These are phyloP conservation scores for Craniophora ligustri DNA, from an alignment of 2,888 invertebrate species.

Conservation along the genomic window DNA sequence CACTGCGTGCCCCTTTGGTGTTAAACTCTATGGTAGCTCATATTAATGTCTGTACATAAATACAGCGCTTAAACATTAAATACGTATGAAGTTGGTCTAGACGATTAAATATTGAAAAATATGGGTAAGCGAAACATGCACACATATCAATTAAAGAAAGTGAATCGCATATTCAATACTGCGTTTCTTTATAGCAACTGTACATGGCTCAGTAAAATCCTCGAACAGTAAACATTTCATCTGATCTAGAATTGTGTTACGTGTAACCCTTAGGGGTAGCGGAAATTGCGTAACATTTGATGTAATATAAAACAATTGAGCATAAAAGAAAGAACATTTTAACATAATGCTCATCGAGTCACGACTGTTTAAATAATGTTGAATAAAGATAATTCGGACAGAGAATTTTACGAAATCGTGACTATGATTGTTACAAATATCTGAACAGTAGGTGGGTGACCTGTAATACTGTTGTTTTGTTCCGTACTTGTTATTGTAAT, in stretches of 20 bases:
- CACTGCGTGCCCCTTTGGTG: too few species aligned
- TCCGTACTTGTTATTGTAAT: not conserved
- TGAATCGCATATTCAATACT: conserved; percentile 40
- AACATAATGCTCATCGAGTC: conserved; percentile 38
- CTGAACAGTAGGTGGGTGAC: conserved; percentile 12
- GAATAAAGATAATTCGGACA: conserved; percentile 21
- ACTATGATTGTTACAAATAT: conserved; percentile 36
- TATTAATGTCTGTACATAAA: too few species aligned
- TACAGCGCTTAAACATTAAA: too few species aligned
- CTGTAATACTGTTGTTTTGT: conserved; percentile 7
- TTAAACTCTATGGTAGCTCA: too few species aligned
- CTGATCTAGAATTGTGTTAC: not conserved
- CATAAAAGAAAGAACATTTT: conserved; percentile 40
- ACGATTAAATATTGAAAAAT: conserved; percentile 28
- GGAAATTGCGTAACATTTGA: conserved; percentile 26
- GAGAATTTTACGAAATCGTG: conserved; percentile 38
- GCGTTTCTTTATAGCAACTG: not conserved
- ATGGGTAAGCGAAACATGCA: conserved; percentile 44
- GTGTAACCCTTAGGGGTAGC: conserved; percentile 3
- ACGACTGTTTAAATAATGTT: conserved; percentile 30
- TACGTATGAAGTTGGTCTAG: conserved; percentile 7
- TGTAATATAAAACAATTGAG: conserved; percentile 33
- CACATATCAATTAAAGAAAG: conserved; percentile 54
- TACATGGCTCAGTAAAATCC: conserved; percentile 5
- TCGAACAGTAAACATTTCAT: not conserved